Conservation (phyloP, 1,140 invertebrate species). For the Nasonia giraulti region DNA sequence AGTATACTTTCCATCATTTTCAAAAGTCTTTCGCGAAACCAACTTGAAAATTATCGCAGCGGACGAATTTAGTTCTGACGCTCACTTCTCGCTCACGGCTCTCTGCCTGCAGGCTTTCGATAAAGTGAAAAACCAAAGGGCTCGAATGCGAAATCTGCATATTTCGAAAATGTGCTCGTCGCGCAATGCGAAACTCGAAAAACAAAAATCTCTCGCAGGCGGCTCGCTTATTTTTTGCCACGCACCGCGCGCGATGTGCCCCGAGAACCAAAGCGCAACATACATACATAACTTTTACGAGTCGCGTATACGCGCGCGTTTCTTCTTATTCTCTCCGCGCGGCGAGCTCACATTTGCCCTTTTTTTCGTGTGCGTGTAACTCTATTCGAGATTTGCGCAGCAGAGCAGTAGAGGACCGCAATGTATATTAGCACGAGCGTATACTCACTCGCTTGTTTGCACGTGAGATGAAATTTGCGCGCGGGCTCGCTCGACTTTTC, state of each 20-base stretch:
- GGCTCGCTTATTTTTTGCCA: background rate
- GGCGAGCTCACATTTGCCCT: background rate
- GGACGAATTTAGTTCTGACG: background rate
- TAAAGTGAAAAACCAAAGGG: background rate
- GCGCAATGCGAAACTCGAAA: background rate
- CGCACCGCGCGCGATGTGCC: background rate
- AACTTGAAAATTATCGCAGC: background rate
- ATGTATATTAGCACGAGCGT: background rate
- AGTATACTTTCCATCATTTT: background rate
- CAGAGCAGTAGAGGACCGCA: background rate
- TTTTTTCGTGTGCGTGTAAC: background rate
- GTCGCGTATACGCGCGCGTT: background rate
- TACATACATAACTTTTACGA: background rate
- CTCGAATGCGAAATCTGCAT: background rate
- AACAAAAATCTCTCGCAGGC: background rate
- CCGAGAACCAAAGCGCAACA: background rate
- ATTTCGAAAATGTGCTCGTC: background rate
- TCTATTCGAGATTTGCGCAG: background rate
- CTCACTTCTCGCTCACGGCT: no score
- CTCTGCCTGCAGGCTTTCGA: background rate
- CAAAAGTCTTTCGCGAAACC: background rate
- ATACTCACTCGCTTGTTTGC: background rate
- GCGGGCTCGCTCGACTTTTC: background rate
- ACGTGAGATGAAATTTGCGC: background rate
- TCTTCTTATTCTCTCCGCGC: background rate